These are phyloP conservation scores for Drosophila cardini DNA, from an alignment of 1,140 invertebrate species.

Conservation along the genomic window DNA sequence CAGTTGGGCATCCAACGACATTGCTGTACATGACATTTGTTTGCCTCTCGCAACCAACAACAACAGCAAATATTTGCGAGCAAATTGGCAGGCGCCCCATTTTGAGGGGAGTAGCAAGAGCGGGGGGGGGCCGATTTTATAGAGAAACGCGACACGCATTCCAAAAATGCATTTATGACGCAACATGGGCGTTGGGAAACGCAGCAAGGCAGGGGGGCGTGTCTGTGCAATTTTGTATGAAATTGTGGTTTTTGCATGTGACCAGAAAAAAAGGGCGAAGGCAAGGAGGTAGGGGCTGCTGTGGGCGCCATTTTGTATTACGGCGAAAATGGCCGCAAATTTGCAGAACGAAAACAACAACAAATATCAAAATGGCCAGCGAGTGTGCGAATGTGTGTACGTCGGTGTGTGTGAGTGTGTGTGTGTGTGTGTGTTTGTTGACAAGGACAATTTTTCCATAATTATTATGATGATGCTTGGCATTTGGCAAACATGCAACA, in stretches of 20 bases:
- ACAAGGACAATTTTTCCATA: conserved; percentile 79
- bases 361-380: conserved; percentile 14
- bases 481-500: conserved; percentile 75
- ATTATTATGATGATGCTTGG: conserved; percentile 83
- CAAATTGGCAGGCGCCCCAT: conserved; percentile 64
- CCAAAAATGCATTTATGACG: conserved; percentile 72
- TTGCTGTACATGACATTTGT: conserved; percentile 62
- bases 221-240: conserved; percentile 64
- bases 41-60: conserved; percentile 48
- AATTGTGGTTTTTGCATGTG: conserved; percentile 70
- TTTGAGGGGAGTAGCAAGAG: not conserved
- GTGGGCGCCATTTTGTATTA: conserved; percentile 65
- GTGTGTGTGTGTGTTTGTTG: conserved; percentile 47
- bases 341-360: conserved; percentile 27
- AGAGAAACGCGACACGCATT: conserved; percentile 72
- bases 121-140: not conserved
- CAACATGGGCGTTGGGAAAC: not conserved
- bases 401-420: conserved; percentile 16
- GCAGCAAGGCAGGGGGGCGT: not conserved
- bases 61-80: conserved; percentile 44
- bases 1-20: conserved; percentile 32
- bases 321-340: conserved; percentile 56
- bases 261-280: not conserved
- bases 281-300: too few relatives aligned
- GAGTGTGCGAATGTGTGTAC: conserved; percentile 7